Evolutionary conservation across 2,888 invertebrate genomes (phyloP), one percentile per base, ranked within the genome.

Genomic region (Petrolisthes manimaculis): DNA sequence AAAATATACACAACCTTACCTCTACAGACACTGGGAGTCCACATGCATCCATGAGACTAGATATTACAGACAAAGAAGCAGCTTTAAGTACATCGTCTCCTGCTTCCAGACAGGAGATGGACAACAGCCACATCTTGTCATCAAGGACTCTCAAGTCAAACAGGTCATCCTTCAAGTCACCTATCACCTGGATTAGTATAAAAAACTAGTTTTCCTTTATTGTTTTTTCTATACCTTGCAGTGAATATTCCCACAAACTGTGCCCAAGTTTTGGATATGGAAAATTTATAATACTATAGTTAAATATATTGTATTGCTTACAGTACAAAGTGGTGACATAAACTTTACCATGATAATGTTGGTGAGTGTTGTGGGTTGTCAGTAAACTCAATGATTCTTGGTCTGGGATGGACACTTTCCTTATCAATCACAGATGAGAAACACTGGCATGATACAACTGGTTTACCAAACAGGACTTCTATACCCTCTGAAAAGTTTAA

Each of bases 391-490:
- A 89, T 86, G n/a, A 18, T 55, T 21, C 74, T 89, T 21, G 89
- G 86, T 37, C 61, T 84, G 56, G 84, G 86, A 55, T 86, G 83
- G 21, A 86, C 89, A 61, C 77, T 67, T 14, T 75, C 78, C n/a
- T 61, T 37, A 8, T 81, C 77, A 12, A 89, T 69, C 53, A 89
- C 84, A 18, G 89, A 84, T 67, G 83, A 55, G 69, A 89, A 89
- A 78, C 89, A 87, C 74, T 84, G 84, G 67, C 61, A 69, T 51
- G 75, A 24, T 18, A 81, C 86, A 83, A 53, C 77, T 14, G 74
- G 80, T n/a, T 56, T 81, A 81, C 81, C 86, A 84, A 89, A 89
- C 5, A 89, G 67, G 21, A 87, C 69, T 54, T 89, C 86, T 56
- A 80, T 83, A 18, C 86, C 89, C 18, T 89, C 89, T 89, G 89